Base-by-base conservation (phyloP, 1,140 invertebrate genomes). In the Conus betulinus region DNA sequence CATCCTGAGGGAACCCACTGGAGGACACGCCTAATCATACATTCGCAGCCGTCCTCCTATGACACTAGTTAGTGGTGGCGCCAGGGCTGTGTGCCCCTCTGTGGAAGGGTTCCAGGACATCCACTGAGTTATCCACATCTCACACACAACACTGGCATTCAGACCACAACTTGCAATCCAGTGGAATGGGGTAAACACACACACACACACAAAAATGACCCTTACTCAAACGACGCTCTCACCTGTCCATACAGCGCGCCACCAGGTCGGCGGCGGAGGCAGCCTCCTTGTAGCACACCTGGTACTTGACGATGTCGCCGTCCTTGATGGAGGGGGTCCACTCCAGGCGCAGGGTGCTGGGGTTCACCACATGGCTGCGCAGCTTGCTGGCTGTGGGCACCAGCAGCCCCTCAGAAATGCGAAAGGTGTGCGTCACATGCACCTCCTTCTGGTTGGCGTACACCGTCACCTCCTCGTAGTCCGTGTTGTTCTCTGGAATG, bases 381-480 rank as follows among this genome's bases (percentile, higher is more conserved):
- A 87, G 15, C 15, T 57, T 23, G 52, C 25, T 87, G 15, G 85
- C 63, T 10, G 17, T 55, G 11, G 85, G 85, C 27, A 78, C 71
- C 71, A 87, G 82, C 51, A 88, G 87, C 0, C 87, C 83, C 27
- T 89, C 83, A 6, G 88, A 86, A 17, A 83, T 83, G 52, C 87
- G 82, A 57, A 84, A 84, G 57, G 79, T 88, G 87, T 84, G 87
- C 27, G 81, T 71, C n/a, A 79, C 85, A 3, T 87, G 71, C 2
- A 87, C 52, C n/a, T 82, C 53, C 13, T 88, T 17, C 25, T 84
- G 88, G 20, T 52, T 87, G 23, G 87, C 90, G 17, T 85, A 76
- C 25, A 92, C 57, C 25, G 88, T 88, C 15, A 92, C 88, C 39
- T 90, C n/a, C 55, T 90, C 90, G 74, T 92, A 92, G 52, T 87